Percentiles rank a stretch among this genome's conserved stretches.
Evolutionary conservation across 2,797 vertebrate genomes (phyloP).

Genomic region (Ispidina lecontei): DNA sequence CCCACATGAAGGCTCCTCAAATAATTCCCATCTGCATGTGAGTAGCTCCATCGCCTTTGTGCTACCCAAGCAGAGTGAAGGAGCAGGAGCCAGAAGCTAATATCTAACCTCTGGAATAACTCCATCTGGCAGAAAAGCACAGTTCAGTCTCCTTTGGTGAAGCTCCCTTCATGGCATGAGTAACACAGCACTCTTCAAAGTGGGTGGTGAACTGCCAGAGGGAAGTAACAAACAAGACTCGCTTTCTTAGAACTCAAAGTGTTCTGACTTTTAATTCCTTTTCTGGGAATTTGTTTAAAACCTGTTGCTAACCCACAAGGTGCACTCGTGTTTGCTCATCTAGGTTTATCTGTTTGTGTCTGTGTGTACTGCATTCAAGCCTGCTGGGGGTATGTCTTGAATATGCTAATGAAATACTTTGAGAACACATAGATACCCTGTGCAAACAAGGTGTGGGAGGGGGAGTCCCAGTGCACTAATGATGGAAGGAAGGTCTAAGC

Average conservation of each 20-base stretch:
- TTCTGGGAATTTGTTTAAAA: conserved; percentile 39
- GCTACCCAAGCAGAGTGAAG: background rate
- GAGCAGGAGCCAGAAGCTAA: background rate
- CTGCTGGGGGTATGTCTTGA: background rate
- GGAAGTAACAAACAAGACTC: background rate
- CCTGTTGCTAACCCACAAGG: background rate
- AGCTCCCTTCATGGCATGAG: background rate
- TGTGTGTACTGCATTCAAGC: background rate
- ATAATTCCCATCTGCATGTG: background rate
- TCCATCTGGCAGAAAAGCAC: background rate
- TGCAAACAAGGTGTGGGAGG: background rate
- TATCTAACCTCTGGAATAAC: background rate
- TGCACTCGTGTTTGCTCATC: conserved; percentile 24
- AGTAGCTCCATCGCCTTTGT: background rate
- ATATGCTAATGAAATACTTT: conserved; percentile 11
- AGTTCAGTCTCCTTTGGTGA: background rate
- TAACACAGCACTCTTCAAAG: background rate
- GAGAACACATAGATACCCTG: background rate
- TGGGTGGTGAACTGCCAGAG: background rate
- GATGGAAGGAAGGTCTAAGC: conserved; percentile 35
- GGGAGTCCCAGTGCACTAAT: background rate
- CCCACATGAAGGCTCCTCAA: background rate
- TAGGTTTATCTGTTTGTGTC: conserved; percentile 39
- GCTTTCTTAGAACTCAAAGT: background rate
- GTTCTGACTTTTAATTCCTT: conserved; percentile 22